These are phyloP conservation scores for Hemiscyllium ocellatum DNA, from an alignment of 2,113 vertebrate genomes.

Conservation along the genomic window DNA sequence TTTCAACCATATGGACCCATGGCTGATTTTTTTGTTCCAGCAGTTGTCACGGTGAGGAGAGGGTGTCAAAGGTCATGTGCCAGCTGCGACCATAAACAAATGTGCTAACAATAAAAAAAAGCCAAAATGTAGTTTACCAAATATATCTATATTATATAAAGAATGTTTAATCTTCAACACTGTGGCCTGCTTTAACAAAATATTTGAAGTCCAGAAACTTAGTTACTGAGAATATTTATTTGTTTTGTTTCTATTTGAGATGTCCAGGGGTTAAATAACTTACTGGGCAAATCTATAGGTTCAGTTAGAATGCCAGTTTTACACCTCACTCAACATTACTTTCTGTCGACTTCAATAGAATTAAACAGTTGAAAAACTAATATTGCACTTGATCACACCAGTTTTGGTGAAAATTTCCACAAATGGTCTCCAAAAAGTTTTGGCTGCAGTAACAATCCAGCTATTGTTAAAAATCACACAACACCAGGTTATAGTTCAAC, in stretches of 20 bases:
- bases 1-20: too few species aligned
- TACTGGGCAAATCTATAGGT: background rate
- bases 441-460: background rate
- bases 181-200: background rate
- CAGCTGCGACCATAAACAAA: too few species aligned
- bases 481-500: too few species aligned
- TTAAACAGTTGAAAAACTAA: background rate
- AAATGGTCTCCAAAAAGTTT: background rate
- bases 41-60: too few species aligned
- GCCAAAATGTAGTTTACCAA: too few species aligned
- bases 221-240: background rate
- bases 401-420: background rate
- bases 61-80: too few species aligned
- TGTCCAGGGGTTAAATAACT: background rate
- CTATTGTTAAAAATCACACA: background rate
- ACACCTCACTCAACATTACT: background rate
- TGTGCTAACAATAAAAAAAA: too few species aligned
- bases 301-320: background rate
- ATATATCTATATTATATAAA: too few species aligned
- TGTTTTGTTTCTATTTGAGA: background rate
- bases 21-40: too few species aligned
- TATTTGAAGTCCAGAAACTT: background rate
- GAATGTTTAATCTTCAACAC: background rate
- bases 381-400: background rate
- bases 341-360: background rate